Conservation (phyloP, 2,113 vertebrate genomes). For the Barnardius zonarius region DNA sequence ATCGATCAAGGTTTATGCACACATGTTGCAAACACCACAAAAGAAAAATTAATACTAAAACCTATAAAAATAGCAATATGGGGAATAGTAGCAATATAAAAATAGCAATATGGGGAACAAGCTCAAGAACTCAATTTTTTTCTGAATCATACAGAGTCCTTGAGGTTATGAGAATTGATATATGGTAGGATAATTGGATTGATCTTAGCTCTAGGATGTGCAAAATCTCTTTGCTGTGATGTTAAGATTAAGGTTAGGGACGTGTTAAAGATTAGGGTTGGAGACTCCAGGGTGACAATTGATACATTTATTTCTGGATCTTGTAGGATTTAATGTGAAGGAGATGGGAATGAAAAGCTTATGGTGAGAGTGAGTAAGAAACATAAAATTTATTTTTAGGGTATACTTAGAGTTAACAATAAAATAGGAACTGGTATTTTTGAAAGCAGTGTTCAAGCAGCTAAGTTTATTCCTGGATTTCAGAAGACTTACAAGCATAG, state of each 20-base stretch:
- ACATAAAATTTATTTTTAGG: background rate
- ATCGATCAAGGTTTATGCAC: background rate
- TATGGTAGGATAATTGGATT: background rate
- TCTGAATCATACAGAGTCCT: background rate
- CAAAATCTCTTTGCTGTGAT: background rate
- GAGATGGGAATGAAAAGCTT: background rate
- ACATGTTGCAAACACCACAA: background rate
- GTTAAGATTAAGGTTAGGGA: background rate
- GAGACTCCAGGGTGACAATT: background rate
- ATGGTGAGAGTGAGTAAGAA: background rate
- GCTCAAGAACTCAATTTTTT: background rate
- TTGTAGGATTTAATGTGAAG: background rate
- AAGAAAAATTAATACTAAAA: background rate
- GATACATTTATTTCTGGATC: background rate
- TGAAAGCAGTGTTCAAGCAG: background rate
- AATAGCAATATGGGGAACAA: background rate
- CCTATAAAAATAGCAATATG: background rate
- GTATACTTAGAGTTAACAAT: background rate
- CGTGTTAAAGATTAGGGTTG: background rate
- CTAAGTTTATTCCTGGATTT: background rate
- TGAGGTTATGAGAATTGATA: background rate
- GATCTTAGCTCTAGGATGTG: background rate
- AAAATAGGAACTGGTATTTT: background rate
- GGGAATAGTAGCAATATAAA: background rate
- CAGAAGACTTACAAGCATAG: background rate